Percentiles rank a stretch among this genome's conserved stretches.
phyloP scores from a whole-genome alignment of 2,113 vertebrate genomes.

The Spilogale gracilis region DNA sequence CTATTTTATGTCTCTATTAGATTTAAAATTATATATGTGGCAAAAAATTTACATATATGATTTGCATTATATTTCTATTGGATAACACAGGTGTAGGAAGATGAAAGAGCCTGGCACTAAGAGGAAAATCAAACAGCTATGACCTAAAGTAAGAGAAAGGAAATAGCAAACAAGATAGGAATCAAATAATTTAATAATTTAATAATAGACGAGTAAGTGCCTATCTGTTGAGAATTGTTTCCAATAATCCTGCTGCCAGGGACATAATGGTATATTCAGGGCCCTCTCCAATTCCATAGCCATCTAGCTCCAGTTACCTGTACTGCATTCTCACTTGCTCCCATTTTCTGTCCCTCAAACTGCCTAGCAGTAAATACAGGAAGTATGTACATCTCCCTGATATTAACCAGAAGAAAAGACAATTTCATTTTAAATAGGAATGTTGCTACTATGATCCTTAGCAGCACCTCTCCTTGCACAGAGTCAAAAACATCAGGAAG shows the following conservation, averaged over 20 bases:
- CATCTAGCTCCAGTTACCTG: not conserved
- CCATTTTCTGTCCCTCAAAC: constrained; percentile 25
- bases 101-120: not conserved
- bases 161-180: not conserved
- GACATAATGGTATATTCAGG: not conserved
- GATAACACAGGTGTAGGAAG: not conserved
- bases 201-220: not conserved
- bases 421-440: constrained; percentile 20
- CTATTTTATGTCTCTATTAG: not conserved
- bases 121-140: constrained; percentile 7
- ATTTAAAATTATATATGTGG: constrained; percentile 25
- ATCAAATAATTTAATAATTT: not conserved
- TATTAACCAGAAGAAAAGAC: not conserved
- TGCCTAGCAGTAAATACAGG: not conserved
- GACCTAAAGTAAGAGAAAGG: not conserved
- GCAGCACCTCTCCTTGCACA: not conserved
- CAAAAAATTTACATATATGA: not conserved
- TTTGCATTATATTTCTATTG: not conserved
- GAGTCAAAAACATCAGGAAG: constrained; percentile 21
- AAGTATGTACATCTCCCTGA: not conserved
- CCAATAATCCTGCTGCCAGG: not conserved
- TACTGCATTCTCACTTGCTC: not conserved
- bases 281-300: not conserved
- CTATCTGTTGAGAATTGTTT: not conserved
- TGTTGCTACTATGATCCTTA: constrained; percentile 4